Base-by-base conservation (phyloP, 2,113 vertebrate species). In the Trinectes maculatus region DNA sequence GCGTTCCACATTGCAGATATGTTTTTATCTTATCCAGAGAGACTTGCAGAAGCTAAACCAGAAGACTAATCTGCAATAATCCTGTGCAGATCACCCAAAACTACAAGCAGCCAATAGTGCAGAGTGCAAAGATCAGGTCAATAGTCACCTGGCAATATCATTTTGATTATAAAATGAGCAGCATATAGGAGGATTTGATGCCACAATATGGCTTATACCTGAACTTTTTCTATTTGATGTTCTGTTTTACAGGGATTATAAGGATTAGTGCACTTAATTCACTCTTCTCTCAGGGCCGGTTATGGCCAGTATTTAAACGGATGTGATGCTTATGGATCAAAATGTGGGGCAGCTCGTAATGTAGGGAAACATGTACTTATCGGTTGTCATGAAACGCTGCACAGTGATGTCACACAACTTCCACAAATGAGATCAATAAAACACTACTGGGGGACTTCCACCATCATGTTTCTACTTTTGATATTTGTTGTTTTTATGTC, bases 221-320 rank as follows among this genome's bases (percentile, higher is more conserved):
- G 53, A 70, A 62, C 55, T 72, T 79, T 33, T 77, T 54, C 65
- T 73, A 25, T 72, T 76, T 79, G 66, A 13, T 57, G 56, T 57
- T 61, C 51, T 55, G n/a, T 74, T 82, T 82, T 70, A 48, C 68
- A 74, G 79, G 5, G 7, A 29, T 71, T 75, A 80, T 79, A 60
- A 81, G 83, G 87, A 88, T 90, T 85, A 87, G 73, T 65, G 65
- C 49, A 69, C 64, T 83, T 83, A 85, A 88, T 85, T 79, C 77
- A 44, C 63, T 75, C 47, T 82, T 68, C 74, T 71, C 56, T 69
- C 63, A 68, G 71, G 70, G 77, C 46, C 67, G 76, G 78, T 74
- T 84, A 65, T 64, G 42, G 56, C 57, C 46, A 53, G 75, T 71
- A 61, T 85, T 80, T 64, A 82, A 85, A 80, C 83, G 79, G 78